phyloP scores from a whole-genome alignment of 2,888 invertebrate genomes.

The Encarsia formosa region DNA sequence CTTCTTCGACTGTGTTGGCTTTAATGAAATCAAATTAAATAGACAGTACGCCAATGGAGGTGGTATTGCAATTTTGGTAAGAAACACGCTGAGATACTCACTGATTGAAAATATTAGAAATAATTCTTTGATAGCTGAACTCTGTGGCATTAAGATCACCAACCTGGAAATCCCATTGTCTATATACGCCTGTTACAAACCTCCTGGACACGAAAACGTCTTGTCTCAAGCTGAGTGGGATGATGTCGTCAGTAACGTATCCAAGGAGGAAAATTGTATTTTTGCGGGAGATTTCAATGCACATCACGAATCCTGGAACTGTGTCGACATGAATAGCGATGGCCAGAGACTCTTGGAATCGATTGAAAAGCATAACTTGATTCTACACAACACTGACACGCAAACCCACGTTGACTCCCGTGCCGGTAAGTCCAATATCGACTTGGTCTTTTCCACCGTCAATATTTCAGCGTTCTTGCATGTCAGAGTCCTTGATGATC shows the following conservation, averaged over 20 bases:
- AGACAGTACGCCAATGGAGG: not conserved
- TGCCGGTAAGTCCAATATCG: slow-evolving; percentile 4
- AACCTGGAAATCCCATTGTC: not conserved
- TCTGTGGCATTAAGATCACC: not conserved
- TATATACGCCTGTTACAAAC: not conserved
- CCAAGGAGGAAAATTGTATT: not conserved
- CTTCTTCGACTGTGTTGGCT: no score
- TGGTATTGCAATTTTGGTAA: slow-evolving; percentile 3
- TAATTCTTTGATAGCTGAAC: not conserved
- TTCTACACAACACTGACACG: slow-evolving; percentile 8
- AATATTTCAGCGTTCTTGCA: not conserved
- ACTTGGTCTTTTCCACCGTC: slow-evolving; percentile 13
- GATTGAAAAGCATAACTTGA: slow-evolving; percentile 4
- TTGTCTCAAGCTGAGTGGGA: slow-evolving; percentile 6
- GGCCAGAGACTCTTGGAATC: slow-evolving; percentile 2
- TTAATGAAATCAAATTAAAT: not conserved
- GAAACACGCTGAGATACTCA: slow-evolving; percentile 2
- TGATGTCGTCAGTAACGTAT: not conserved
- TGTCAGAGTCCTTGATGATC: not conserved
- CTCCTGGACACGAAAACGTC: not conserved
- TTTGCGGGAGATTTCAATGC: slow-evolving; percentile 16
- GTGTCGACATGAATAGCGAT: slow-evolving; percentile 2
- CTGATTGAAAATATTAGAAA: no score
- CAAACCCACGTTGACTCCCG: slow-evolving; percentile 3
- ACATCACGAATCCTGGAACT: slow-evolving; percentile 13